Evolutionary conservation across 2,113 vertebrate species (phyloP).

Genomic region (Dasyurus viverrinus): DNA sequence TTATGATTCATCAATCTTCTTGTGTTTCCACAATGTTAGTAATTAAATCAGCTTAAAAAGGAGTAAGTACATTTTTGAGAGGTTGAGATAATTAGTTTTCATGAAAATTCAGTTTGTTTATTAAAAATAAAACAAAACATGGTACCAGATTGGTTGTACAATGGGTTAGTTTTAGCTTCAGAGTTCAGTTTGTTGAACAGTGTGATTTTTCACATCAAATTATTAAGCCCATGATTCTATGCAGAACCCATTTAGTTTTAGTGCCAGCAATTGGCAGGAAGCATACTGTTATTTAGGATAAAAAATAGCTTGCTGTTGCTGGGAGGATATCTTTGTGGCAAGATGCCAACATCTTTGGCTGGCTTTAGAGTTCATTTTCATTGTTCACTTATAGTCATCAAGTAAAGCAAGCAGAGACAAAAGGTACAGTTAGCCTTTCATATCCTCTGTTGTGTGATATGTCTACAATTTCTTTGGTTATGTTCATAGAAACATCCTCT

Average conservation of each 20-base stretch:
- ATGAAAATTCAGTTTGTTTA: neutral
- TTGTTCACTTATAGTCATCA: conserved; percentile 38
- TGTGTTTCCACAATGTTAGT: neutral
- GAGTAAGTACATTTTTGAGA: neutral
- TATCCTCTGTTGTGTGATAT: neutral
- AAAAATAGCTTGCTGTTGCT: conserved; percentile 11
- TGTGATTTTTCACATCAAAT: conserved; percentile 40
- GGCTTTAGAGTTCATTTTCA: conserved; percentile 58
- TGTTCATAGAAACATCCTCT: conserved; percentile 49
- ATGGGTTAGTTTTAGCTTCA: neutral
- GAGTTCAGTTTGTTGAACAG: neutral
- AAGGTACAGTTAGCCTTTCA: neutral
- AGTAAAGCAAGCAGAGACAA: conserved; percentile 22
- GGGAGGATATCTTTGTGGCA: conserved; percentile 36
- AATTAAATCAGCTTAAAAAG: neutral
- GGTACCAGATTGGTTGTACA: neutral
- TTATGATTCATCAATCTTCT: neutral
- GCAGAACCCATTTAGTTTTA: neutral
- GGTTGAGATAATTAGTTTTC: neutral
- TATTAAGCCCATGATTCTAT: neutral
- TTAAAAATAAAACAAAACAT: neutral
- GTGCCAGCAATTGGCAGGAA: conserved; percentile 14
- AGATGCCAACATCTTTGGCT: conserved; percentile 7
- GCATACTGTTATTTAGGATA: neutral
- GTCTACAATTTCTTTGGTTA: conserved; percentile 49